These are phyloP conservation scores for Podargus strigoides DNA, from an alignment of 2,797 vertebrate species.

Conservation along the genomic window DNA sequence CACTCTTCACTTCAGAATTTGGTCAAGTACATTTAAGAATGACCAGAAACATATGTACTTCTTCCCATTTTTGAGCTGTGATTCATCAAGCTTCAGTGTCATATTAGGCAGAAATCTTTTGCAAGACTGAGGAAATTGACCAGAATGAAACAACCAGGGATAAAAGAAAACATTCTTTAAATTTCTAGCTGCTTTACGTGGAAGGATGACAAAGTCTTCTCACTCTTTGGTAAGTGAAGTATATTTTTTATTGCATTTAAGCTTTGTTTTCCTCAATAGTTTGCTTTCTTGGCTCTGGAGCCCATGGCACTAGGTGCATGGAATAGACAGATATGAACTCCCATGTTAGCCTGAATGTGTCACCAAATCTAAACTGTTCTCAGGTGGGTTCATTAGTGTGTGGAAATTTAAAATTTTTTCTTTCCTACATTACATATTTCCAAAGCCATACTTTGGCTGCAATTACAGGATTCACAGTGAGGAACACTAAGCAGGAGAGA, in stretches of 20 bases:
- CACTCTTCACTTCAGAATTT: not conserved
- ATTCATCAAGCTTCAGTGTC: not conserved
- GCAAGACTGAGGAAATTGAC: not conserved
- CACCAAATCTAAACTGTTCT: not conserved
- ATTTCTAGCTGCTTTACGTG: not conserved
- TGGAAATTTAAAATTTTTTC: not conserved
- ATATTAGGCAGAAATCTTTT: not conserved
- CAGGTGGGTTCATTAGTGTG: not conserved
- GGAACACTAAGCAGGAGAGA: not conserved
- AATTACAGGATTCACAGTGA: rapidly evolving
- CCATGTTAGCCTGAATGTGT: not conserved
- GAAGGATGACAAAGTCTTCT: not conserved
- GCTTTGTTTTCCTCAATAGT: not conserved
- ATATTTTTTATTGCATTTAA: not conserved
- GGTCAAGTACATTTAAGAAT: not conserved
- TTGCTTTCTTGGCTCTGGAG: not conserved
- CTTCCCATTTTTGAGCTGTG: not conserved
- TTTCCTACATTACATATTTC: not conserved
- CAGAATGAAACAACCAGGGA: not conserved
- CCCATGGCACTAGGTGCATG: too few relatives aligned
- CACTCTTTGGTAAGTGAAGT: not conserved
- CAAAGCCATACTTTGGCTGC: not conserved
- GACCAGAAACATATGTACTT: not conserved
- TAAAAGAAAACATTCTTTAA: not conserved
- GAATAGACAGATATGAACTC: not conserved